Conservation (phyloP, 2,797 vertebrate species). For the Odontamblyopus lacepedii region DNA sequence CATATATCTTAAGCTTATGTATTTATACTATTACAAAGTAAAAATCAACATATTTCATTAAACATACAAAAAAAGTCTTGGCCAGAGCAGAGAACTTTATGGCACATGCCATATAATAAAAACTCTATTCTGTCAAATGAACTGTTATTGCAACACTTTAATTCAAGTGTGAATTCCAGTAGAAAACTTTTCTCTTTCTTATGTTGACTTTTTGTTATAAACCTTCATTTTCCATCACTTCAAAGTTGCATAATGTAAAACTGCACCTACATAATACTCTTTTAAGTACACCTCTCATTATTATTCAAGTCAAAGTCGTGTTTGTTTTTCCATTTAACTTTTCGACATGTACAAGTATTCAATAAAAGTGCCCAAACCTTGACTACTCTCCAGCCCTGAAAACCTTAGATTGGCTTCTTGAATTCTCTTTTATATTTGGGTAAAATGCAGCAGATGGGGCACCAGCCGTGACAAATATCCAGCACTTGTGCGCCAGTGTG, state of each 20-base stretch:
- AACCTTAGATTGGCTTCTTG: slow-evolving; percentile 8
- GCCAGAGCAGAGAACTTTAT: no score
- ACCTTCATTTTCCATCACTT: no score
- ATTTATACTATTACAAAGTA: no score
- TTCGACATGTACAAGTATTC: neutral
- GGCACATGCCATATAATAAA: no score
- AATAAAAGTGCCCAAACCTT: slow-evolving; percentile 10
- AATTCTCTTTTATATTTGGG: slow-evolving; percentile 49
- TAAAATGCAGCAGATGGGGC: slow-evolving; percentile 46
- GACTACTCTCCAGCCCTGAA: slow-evolving; percentile 11
- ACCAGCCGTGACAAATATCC: slow-evolving; percentile 56
- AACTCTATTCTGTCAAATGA: no score
- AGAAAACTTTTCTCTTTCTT: no score
- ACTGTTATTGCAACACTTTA: no score
- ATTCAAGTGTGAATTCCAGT: no score
- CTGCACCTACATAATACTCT: neutral
- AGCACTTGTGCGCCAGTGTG: slow-evolving; percentile 31
- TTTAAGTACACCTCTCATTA: neutral
- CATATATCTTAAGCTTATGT: no score
- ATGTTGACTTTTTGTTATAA: no score
- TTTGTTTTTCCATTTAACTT: slow-evolving; percentile 12
- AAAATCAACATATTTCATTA: no score
- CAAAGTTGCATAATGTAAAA: neutral
- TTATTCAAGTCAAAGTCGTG: neutral
- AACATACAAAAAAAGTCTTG: no score